Evolutionary conservation across 2,888 invertebrate genomes (phyloP), one percentile per base, ranked within the genome.

Genomic region (Coronaproctus castanopsis): DNA sequence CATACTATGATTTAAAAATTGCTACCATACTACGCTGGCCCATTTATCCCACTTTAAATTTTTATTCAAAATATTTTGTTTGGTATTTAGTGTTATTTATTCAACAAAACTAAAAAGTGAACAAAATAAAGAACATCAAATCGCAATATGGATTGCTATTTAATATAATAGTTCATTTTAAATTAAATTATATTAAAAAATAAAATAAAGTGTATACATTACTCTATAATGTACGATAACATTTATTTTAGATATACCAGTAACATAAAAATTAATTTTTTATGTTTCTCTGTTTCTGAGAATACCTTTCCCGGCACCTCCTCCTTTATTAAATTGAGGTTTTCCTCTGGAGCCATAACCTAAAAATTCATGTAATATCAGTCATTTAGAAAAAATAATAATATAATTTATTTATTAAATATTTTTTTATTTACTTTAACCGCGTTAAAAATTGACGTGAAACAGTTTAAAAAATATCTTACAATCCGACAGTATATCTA

Each of bases 361-460:
- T 36, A 36, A 36, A 36, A 36, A 36, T n/a, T n/a, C 50, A 49
- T 49, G n/a, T n/a, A n/a, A 18, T 18, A 49, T 49, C 19, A 49
- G n/a, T 49, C 50, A 49, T 18, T 49, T 19, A 49, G 19, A 49
- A 49, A 49, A n/a, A 19, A 49, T 18, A 52, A 14, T 20, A 19
- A 52, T 52, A 2, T 2, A n/a, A 21, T 52, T 14, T 52, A 52
- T 2, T 52, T 1, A 19, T 21, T 21, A 52, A 1, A 21, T n/a
- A n/a, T n/a, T n/a, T 52, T 52, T 21, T 52, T n/a, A 10, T 52
- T 52, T 52, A 14, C 52, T 52, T 52, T n/a, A n/a, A n/a, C n/a
- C n/a, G n/a, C n/a, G n/a, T n/a, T n/a, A n/a, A n/a, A n/a, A n/a
- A n/a, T n/a, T n/a, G n/a, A n/a, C n/a, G n/a, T n/a, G n/a, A n/a